Conservation (phyloP, 2,797 vertebrate genomes). For the Remorina albescens region DNA sequence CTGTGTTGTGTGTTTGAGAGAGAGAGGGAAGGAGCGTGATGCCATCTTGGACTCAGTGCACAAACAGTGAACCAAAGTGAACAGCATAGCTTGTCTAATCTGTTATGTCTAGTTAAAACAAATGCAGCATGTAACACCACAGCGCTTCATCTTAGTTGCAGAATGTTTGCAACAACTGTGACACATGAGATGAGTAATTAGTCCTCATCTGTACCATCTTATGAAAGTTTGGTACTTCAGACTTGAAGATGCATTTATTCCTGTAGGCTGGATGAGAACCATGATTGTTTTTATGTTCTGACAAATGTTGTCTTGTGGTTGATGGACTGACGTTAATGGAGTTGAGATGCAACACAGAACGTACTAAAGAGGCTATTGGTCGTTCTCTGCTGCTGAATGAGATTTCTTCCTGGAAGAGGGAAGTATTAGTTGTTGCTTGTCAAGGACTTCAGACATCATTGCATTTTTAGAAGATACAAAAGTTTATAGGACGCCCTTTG, state of each 20-base stretch:
- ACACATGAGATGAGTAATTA: conserved; percentile 8
- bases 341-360: background rate
- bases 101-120: conserved; percentile 21
- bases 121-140: conserved; percentile 1
- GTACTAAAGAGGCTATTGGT: background rate
- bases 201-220: conserved; percentile 9
- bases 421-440: background rate
- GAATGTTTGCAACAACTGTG: conserved; percentile 19
- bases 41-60: conserved; percentile 38
- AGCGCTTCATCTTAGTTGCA: background rate
- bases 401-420: background rate
- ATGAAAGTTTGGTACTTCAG: background rate
- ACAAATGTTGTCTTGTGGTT: background rate
- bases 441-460: too few relatives aligned
- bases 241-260: background rate
- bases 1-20: background rate
- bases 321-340: background rate
- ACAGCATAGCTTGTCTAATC: background rate
- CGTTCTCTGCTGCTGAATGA: background rate
- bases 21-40: conserved; percentile 12
- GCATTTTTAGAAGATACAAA: background rate
- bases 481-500: background rate
- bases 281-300: background rate
- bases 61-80: conserved; percentile 41
- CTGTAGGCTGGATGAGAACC: background rate